Evolutionary conservation across 2,113 vertebrate species (phyloP).

Genomic region (Spermophilus dauricus): DNA sequence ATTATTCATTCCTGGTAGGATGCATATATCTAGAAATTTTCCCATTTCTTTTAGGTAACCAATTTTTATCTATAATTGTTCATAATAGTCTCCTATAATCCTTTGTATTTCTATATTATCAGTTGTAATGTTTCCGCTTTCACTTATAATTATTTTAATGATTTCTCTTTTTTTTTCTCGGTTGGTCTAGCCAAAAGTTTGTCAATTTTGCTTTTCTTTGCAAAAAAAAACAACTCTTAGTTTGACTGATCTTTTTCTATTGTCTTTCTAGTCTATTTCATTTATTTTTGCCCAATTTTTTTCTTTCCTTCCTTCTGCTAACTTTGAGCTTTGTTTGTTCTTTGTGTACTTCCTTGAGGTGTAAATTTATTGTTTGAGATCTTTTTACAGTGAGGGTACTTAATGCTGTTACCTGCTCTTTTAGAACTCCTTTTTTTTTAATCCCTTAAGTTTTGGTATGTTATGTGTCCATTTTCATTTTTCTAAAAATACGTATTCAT

Average conservation of each 20-base stretch:
- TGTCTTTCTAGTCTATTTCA: background rate
- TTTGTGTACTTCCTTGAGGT: background rate
- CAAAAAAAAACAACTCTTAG: too few species aligned
- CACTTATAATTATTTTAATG: background rate
- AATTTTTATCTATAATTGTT: background rate
- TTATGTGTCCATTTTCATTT: background rate
- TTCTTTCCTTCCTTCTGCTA: background rate
- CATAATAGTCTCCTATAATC: background rate
- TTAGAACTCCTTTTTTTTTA: background rate
- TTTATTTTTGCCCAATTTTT: background rate
- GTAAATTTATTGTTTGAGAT: background rate
- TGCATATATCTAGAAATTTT: background rate
- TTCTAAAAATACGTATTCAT: background rate
- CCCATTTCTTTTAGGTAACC: background rate
- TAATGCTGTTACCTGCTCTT: background rate
- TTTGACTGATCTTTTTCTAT: background rate
- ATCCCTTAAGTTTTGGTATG: background rate
- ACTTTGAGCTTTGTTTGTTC: background rate
- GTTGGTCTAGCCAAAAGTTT: background rate
- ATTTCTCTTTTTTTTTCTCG: background rate
- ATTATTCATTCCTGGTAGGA: background rate
- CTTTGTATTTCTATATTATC: background rate
- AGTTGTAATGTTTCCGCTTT: background rate
- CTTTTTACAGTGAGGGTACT: background rate
- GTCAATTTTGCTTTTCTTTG: background rate